Evolutionary conservation across 2,113 vertebrate genomes (phyloP).

Genomic region (Actenoides lindsayi): DNA sequence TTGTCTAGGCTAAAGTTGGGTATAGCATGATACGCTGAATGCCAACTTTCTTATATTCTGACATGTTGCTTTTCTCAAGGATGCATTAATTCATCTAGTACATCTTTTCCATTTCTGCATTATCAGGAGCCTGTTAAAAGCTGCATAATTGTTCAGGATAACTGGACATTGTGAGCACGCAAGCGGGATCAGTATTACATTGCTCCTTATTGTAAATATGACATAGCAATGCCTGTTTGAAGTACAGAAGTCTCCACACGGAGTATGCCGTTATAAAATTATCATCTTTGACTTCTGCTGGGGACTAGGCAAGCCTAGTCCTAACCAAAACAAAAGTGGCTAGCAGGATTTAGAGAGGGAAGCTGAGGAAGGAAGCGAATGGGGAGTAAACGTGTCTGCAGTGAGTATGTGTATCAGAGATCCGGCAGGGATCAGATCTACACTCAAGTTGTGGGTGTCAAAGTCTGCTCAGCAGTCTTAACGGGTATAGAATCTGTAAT

Average conservation of each 20-base stretch:
- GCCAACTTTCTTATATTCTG: background rate
- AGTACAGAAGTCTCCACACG: background rate
- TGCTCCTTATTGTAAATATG: background rate
- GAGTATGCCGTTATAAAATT: background rate
- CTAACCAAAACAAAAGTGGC: slow-evolving; percentile 45
- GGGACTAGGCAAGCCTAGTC: background rate
- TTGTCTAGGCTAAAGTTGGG: background rate
- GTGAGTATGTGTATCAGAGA: background rate
- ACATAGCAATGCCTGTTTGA: background rate
- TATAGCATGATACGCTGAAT: background rate
- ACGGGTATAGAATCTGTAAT: rapidly evolving
- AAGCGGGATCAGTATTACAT: background rate
- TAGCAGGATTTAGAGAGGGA: slow-evolving; percentile 50
- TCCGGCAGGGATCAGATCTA: background rate
- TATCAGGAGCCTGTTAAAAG: background rate
- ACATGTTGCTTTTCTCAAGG: background rate
- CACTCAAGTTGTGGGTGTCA: background rate
- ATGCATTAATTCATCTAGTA: background rate
- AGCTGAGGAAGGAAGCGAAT: slow-evolving; percentile 53
- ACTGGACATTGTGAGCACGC: background rate
- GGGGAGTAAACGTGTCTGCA: background rate
- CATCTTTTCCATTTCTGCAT: background rate
- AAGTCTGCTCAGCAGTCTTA: background rate
- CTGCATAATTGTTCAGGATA: background rate
- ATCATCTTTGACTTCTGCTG: background rate